Percentiles rank a stretch among this genome's conserved stretches.
Conservation (phyloP, 2,888 invertebrate genomes). For the Hemicrepidius hirtus region DNA sequence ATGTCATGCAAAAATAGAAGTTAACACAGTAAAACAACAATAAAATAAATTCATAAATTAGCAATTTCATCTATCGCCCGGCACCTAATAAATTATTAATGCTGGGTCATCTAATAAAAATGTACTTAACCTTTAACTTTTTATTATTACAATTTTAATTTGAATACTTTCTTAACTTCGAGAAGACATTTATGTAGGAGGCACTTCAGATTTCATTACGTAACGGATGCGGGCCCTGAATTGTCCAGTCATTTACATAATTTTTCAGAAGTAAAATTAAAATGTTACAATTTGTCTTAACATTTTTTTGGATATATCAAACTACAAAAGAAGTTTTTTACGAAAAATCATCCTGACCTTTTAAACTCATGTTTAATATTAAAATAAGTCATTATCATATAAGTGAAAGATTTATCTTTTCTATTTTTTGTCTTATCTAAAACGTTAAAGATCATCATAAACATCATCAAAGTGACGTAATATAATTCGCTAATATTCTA, state of each 20-base stretch:
- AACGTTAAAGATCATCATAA: too few relatives aligned
- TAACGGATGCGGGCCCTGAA: neutral
- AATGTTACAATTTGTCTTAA: too few relatives aligned
- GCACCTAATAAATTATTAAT: constrained; percentile 15
- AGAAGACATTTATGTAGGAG: constrained; percentile 15
- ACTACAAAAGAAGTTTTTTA: neutral
- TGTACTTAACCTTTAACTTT: constrained; percentile 28
- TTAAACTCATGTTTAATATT: neutral
- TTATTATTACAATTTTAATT: constrained; percentile 14
- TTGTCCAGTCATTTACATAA: neutral
- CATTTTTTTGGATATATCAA: constrained; percentile 5
- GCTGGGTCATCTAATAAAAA: constrained; percentile 25
- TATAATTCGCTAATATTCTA: too few relatives aligned
- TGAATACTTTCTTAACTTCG: constrained; percentile 1
- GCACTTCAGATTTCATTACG: constrained; percentile 8
- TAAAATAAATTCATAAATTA: constrained; percentile 11
- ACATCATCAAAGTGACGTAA: too few relatives aligned
- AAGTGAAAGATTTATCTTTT: constrained; percentile 1
- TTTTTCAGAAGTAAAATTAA: too few relatives aligned
- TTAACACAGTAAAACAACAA: neutral
- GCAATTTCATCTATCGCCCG: neutral
- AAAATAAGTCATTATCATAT: constrained; percentile 11
- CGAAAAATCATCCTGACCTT: neutral
- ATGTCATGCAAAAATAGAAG: too few relatives aligned
- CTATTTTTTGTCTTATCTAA: neutral